Evolutionary conservation across 2,888 invertebrate genomes (phyloP), one percentile per base, ranked within the genome.

Genomic region (Opisthograptis luteolata): DNA sequence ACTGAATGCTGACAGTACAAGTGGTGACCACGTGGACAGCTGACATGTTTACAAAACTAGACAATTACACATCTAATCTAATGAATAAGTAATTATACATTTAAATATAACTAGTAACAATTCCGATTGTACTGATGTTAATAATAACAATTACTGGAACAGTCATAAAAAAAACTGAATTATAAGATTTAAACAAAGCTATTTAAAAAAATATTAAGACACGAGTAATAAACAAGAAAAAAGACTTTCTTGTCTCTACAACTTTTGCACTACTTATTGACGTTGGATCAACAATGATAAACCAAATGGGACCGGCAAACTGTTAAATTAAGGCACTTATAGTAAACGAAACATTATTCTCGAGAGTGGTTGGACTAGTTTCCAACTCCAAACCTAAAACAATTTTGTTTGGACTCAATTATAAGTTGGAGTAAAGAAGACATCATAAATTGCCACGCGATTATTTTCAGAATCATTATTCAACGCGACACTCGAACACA

Each of bases 401-500:
- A 49, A 49, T 49, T 49, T 37, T 43, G 44, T 60, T 58, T 37
- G 57, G 53, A 55, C 55, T 58, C 53, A 50, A 57, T 60, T 55
- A 60, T 51, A 60, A 55, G 45, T 58, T 55, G 39, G 50, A 47
- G 46, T 48, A 55, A 59, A 52, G 52, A 50, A 55, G 57, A 57
- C 37, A 50, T 60, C 55, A 60, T 52, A 60, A 56, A 51, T 55
- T 58, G 48, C 47, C 59, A 63, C 64, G 53, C 61, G 56, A 61
- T 62, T 66, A 68, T 66, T 62, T 65, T 60, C 62, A 71, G 72
- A 41, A 73, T 71, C 62, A 70, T 73, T 73, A 72, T 70, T 74
- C 73, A 69, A 68, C 68, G 72, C 66, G 61, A 64, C 68, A 50
- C 60, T 66, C 67, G 68, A 72, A 68, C 68, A 72, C 67, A 74